phyloP scores from a whole-genome alignment of 2,888 invertebrate genomes.

The Kryphioiulus occultus region DNA sequence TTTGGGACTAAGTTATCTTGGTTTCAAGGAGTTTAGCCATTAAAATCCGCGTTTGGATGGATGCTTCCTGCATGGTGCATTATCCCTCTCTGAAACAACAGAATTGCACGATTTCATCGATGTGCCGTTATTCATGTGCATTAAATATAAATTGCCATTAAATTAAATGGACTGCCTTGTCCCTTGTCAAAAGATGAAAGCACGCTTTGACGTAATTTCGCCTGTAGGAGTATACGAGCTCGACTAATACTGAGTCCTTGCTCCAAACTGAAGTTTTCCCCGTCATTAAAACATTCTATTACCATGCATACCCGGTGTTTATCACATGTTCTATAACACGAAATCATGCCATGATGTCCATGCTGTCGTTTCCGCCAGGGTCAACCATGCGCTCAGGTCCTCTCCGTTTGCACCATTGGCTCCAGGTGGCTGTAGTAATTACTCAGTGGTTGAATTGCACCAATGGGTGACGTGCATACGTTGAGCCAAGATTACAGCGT shows the following conservation, averaged over 20 bases:
- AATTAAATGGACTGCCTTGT: neutral
- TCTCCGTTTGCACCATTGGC: neutral
- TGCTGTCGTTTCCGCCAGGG: neutral
- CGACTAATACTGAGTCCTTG: neutral
- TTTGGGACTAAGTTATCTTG: neutral
- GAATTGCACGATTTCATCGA: neutral
- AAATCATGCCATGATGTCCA: neutral
- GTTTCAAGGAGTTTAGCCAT: conserved; percentile 24
- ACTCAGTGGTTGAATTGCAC: neutral
- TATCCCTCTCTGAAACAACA: neutral
- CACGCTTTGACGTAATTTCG: neutral
- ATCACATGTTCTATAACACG: neutral
- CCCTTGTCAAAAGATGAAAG: neutral
- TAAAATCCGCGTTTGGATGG: neutral
- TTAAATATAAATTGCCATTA: neutral
- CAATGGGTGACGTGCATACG: neutral
- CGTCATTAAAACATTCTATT: too few relatives aligned
- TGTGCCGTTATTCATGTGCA: neutral
- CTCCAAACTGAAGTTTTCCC: too few relatives aligned
- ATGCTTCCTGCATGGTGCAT: neutral
- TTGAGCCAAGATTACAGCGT: neutral
- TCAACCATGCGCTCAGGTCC: neutral
- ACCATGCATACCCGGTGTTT: neutral
- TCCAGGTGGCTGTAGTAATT: neutral
- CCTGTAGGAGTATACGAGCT: neutral